Evolutionary conservation across 2,797 vertebrate genomes (phyloP).

Genomic region (Apogon hyalosoma): DNA sequence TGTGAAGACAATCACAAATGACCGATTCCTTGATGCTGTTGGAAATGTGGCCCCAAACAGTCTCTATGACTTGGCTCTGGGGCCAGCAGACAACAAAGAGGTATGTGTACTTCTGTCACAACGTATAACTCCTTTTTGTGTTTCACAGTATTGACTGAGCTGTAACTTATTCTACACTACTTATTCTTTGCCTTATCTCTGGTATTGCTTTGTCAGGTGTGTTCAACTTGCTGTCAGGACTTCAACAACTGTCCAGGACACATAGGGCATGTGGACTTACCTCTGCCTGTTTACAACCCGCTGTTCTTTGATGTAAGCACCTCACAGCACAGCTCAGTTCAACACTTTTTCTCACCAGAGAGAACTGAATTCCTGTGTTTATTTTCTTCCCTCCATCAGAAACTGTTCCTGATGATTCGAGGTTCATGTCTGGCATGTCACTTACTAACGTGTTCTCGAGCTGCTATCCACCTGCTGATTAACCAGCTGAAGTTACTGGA

Average conservation of each 20-base stretch:
- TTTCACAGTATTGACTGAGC: background rate
- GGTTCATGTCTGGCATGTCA: constrained; percentile 92
- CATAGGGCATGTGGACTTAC: constrained; percentile 92
- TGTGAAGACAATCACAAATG: constrained; percentile 90
- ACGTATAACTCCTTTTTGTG: background rate
- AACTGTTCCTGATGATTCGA: constrained; percentile 89
- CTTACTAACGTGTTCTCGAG: constrained; percentile 88
- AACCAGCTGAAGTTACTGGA: constrained; percentile 90
- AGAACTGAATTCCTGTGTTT: too few relatives aligned
- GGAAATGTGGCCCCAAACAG: constrained; percentile 90
- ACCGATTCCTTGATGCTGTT: constrained; percentile 88
- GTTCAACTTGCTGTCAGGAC: constrained; percentile 93
- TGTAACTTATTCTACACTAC: background rate
- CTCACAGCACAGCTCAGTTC: background rate
- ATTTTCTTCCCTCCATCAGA: constrained; percentile 61
- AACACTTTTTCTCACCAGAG: too few relatives aligned
- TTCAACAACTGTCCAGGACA: constrained; percentile 93
- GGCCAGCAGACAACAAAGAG: constrained; percentile 91
- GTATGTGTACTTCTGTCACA: constrained; percentile 22
- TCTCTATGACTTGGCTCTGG: constrained; percentile 93
- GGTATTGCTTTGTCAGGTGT: constrained; percentile 74
- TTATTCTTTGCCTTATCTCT: background rate
- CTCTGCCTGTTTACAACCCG: constrained; percentile 94
- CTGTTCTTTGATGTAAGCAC: constrained; percentile 93
- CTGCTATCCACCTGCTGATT: constrained; percentile 89